phyloP scores from a whole-genome alignment of 2,888 invertebrate species.

The Callimorpha dominula region DNA sequence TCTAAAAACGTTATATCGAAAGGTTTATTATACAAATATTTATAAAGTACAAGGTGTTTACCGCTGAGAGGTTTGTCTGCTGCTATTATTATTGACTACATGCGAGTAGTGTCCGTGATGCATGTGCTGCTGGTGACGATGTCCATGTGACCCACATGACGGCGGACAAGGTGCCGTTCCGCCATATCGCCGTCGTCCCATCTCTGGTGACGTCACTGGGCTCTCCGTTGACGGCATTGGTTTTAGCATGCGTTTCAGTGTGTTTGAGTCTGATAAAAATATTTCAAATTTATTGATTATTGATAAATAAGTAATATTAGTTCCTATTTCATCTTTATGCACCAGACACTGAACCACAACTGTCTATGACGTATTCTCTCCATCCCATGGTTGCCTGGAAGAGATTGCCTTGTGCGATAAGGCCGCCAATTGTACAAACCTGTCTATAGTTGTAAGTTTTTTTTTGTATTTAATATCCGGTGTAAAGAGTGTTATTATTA shows the following conservation, averaged over 20 bases:
- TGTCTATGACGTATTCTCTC: too few relatives aligned
- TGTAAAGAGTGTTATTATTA: too few relatives aligned
- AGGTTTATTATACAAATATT: too few relatives aligned
- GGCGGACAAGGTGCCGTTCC: slow-evolving; percentile 85
- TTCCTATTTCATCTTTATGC: too few relatives aligned
- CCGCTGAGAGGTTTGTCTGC: slow-evolving; percentile 89
- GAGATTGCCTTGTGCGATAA: too few relatives aligned
- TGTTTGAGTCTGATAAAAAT: slow-evolving; percentile 90
- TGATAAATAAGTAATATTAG: too few relatives aligned
- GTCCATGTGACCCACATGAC: slow-evolving; percentile 88
- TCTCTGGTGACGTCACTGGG: slow-evolving; percentile 96
- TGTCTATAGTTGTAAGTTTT: too few relatives aligned
- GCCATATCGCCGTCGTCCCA: slow-evolving; percentile 93
- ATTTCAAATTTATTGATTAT: background rate
- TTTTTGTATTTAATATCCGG: too few relatives aligned
- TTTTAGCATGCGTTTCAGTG: slow-evolving; percentile 97
- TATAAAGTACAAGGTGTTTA: slow-evolving; percentile 64
- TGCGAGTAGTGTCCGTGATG: slow-evolving; percentile 78
- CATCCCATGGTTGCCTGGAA: too few relatives aligned
- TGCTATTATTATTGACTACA: slow-evolving; percentile 87
- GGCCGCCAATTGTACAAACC: too few relatives aligned
- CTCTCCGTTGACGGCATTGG: slow-evolving; percentile 97
- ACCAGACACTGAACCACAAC: too few relatives aligned
- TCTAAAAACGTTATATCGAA: background rate
- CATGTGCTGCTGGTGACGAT: slow-evolving; percentile 86